phyloP scores from a whole-genome alignment of 1,140 invertebrate genomes.

The Caenorhabditis briggsae region DNA sequence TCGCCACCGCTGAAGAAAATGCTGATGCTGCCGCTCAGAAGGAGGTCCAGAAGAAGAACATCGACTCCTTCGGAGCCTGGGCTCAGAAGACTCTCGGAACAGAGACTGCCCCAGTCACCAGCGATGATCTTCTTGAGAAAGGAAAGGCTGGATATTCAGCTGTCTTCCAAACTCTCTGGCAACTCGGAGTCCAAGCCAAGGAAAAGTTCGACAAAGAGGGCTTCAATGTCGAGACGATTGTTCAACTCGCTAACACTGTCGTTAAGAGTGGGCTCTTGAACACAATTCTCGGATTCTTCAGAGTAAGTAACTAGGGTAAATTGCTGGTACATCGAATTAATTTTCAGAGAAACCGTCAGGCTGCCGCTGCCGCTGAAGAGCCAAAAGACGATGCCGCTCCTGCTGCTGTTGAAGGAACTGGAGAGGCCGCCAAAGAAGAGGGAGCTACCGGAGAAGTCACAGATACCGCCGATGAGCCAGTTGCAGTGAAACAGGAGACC shows the following conservation, averaged over 20 bases:
- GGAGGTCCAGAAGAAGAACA: slow-evolving; percentile 69
- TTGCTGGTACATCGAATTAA: too few species aligned
- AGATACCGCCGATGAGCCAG: slow-evolving; percentile 45
- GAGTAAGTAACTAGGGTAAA: slow-evolving; percentile 12
- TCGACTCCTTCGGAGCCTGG: slow-evolving; percentile 71
- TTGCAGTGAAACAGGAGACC: slow-evolving; percentile 45
- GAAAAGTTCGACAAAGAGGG: slow-evolving; percentile 72
- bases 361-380: slow-evolving; percentile 4
- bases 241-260: slow-evolving; percentile 50
- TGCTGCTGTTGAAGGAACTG: slow-evolving; percentile 9
- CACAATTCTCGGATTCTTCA: slow-evolving; percentile 69
- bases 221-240: slow-evolving; percentile 69
- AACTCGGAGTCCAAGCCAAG: slow-evolving; percentile 66
- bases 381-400: slow-evolving; percentile 35
- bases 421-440: slow-evolving; percentile 3
- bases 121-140: slow-evolving; percentile 71
- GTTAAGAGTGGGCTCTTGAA: slow-evolving; percentile 65
- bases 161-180: slow-evolving; percentile 71
- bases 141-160: slow-evolving; percentile 70
- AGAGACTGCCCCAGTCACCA: slow-evolving; percentile 56
- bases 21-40: slow-evolving; percentile 71
- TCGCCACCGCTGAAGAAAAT: slow-evolving; percentile 62
- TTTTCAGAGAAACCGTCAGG: slow-evolving; percentile 42
- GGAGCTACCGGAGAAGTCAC: slow-evolving; percentile 28
- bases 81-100: slow-evolving; percentile 68